These are phyloP conservation scores for Mixornis gularis DNA, from an alignment of 2,113 vertebrate genomes.

Conservation along the genomic window DNA sequence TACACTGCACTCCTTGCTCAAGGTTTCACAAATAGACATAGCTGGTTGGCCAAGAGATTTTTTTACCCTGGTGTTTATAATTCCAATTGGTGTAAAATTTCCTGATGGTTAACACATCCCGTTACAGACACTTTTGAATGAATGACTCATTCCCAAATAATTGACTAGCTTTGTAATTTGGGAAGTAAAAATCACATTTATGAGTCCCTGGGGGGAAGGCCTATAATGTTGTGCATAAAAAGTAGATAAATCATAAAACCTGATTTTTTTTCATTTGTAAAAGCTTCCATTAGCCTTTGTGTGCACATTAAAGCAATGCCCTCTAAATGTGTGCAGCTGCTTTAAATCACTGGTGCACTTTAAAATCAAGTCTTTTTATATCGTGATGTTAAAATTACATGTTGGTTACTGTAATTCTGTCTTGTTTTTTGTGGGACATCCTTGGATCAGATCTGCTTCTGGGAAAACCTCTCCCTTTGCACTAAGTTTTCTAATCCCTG, in stretches of 20 bases:
- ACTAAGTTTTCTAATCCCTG: constrained; percentile 3
- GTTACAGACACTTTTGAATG: constrained; percentile 72
- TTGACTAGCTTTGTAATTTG: constrained; percentile 78
- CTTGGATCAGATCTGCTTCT: constrained; percentile 20
- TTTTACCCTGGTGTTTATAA: constrained; percentile 79
- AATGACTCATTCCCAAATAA: constrained; percentile 77
- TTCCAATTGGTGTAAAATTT: constrained; percentile 81
- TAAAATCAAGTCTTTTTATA: constrained; percentile 65
- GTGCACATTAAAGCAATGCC: constrained; percentile 43
- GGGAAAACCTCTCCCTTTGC: constrained; percentile 42
- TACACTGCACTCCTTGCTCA: background rate
- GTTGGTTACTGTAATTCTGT: constrained; percentile 68
- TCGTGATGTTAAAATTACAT: constrained; percentile 72
- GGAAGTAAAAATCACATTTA: constrained; percentile 79
- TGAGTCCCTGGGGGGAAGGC: constrained; percentile 63
- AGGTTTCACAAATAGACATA: constrained; percentile 37
- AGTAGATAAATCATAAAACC: constrained; percentile 79
- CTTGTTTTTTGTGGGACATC: constrained; percentile 59
- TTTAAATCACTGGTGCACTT: constrained; percentile 56
- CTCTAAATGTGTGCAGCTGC: constrained; percentile 65
- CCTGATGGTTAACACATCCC: constrained; percentile 80
- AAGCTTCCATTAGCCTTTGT: constrained; percentile 73
- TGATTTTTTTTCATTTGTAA: constrained; percentile 66
- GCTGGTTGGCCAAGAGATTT: constrained; percentile 42
- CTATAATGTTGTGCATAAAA: constrained; percentile 75